phyloP scores from a whole-genome alignment of 2,888 invertebrate species.

The Eremobia ochroleuca region DNA sequence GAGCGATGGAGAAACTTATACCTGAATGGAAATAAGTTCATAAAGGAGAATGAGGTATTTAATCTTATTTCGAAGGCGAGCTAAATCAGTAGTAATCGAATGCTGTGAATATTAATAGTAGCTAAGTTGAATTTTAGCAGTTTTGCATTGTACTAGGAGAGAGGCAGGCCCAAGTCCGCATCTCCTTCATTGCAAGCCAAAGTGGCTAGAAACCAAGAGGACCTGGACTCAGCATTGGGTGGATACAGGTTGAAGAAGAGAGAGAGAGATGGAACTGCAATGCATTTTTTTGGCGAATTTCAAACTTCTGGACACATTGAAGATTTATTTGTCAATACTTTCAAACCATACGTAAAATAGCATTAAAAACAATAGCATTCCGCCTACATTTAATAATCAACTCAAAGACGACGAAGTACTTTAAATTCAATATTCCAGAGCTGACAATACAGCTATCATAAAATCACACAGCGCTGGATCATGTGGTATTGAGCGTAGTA shows the following conservation, averaged over 20 bases:
- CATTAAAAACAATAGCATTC: neutral
- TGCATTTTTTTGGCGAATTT: neutral
- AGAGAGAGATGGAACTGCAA: neutral
- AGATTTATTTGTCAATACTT: neutral
- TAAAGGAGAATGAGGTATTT: neutral
- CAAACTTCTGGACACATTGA: neutral
- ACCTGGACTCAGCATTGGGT: neutral
- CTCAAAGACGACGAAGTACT: slow-evolving; percentile 16
- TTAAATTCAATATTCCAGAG: slow-evolving; percentile 46
- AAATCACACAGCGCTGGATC: slow-evolving; percentile 53
- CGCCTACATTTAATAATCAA: neutral
- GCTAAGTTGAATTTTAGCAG: neutral
- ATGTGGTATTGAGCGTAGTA: slow-evolving; percentile 47
- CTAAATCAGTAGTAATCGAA: too few relatives aligned
- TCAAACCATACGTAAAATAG: neutral
- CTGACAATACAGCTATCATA: slow-evolving; percentile 56
- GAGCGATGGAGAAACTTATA: neutral
- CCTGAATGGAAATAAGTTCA: neutral
- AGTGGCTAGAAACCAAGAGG: neutral
- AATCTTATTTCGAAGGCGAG: too few relatives aligned
- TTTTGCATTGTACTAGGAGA: neutral
- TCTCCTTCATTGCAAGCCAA: neutral
- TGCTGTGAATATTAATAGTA: neutral
- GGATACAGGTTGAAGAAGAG: neutral
- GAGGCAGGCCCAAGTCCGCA: neutral